Evolutionary conservation across 2,797 vertebrate species (phyloP).

Genomic region (Acanthurus leucopareius): DNA sequence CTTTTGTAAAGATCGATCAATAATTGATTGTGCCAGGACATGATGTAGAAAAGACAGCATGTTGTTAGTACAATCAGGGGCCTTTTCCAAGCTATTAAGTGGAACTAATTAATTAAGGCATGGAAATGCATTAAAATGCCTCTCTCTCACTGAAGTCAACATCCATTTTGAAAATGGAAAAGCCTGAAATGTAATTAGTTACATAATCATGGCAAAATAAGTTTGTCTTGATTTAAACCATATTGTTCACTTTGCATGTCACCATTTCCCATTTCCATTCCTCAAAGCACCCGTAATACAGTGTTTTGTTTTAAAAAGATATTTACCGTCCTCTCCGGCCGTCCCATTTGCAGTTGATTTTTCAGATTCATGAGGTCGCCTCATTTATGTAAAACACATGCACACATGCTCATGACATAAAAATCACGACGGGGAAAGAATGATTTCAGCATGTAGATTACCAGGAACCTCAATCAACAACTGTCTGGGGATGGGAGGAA

Average conservation of each 20-base stretch:
- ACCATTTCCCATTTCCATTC: constrained; percentile 65
- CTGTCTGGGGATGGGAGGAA: constrained; percentile 74
- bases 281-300: constrained; percentile 62
- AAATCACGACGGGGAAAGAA: constrained; percentile 59
- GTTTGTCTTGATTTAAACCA: constrained; percentile 79
- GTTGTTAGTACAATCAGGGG: constrained; percentile 77
- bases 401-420: constrained; percentile 36
- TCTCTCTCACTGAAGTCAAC: constrained; percentile 71
- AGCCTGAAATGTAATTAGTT: constrained; percentile 86
- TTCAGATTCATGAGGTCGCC: constrained; percentile 53
- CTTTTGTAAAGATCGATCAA: constrained; percentile 49
- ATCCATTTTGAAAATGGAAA: constrained; percentile 79
- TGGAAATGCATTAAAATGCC: constrained; percentile 81
- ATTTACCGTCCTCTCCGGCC: constrained; percentile 55
- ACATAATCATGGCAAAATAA: constrained; percentile 79
- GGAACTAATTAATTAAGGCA: constrained; percentile 85
- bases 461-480: constrained; percentile 74
- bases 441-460: constrained; percentile 70
- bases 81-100: constrained; percentile 77
- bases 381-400: constrained; percentile 72
- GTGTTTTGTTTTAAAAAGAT: constrained; percentile 73
- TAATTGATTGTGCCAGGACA: constrained; percentile 71
- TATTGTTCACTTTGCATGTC: constrained; percentile 67
- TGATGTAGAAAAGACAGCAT: constrained; percentile 66
- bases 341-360: constrained; percentile 63